Evolutionary conservation across 2,797 vertebrate genomes (phyloP).

Genomic region (Manis crassicaudata): DNA sequence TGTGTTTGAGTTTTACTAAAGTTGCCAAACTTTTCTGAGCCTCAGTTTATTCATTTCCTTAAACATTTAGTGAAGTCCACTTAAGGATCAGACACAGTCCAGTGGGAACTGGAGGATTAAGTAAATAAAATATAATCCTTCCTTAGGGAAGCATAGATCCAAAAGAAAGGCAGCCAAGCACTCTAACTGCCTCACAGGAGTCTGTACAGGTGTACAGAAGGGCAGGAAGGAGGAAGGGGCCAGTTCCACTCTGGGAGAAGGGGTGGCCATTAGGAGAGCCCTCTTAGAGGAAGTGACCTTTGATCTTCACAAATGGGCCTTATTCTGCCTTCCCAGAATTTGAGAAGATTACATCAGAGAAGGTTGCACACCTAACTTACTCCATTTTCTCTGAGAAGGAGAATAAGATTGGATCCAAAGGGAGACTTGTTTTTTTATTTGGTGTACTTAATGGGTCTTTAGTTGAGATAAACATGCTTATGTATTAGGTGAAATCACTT

Average conservation of each 20-base stretch:
- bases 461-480: background rate
- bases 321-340: background rate
- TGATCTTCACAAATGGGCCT: background rate
- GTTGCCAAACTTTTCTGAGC: slow-evolving; percentile 22
- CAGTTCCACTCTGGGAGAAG: background rate
- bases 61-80: background rate
- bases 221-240: background rate
- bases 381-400: slow-evolving; percentile 23
- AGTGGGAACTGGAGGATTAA: background rate
- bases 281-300: background rate
- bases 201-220: background rate
- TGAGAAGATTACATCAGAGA: background rate
- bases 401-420: background rate
- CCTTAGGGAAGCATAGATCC: slow-evolving; percentile 17
- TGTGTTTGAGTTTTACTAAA: background rate
- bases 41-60: background rate
- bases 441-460: background rate
- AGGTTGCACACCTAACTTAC: background rate
- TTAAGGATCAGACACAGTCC: background rate
- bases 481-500: background rate
- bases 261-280: background rate
- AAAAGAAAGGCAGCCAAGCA: background rate
- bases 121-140: background rate
- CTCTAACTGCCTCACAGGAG: background rate
- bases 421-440: slow-evolving; percentile 4